These are phyloP conservation scores for Apostichopus californicus DNA, from an alignment of 35 echinoderm and acorn worm genomes.

Conservation along the genomic window DNA sequence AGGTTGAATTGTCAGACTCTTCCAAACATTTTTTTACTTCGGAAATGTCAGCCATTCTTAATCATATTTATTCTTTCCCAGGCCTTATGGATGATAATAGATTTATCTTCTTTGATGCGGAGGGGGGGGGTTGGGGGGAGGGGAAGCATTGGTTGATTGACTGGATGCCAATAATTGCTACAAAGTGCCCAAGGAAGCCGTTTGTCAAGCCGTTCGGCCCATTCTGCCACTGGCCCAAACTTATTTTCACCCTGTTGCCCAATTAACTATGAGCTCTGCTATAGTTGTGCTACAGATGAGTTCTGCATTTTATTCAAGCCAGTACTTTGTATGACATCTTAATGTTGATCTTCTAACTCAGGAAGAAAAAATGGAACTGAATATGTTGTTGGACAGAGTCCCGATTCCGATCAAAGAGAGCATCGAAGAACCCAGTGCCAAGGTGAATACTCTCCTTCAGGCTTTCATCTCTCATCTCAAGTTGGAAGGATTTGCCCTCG, in stretches of 20 bases:
- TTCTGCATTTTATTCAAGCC: neutral
- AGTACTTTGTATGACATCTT: neutral
- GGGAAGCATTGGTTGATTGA: too few species aligned
- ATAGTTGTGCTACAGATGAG: too few species aligned
- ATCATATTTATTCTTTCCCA: too few species aligned
- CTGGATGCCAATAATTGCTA: too few species aligned
- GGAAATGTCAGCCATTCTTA: neutral
- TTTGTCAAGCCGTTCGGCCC: too few species aligned
- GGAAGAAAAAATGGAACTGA: conserved; percentile 98
- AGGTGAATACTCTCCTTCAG: conserved; percentile 95
- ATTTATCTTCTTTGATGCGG: too few species aligned
- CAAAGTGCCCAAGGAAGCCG: too few species aligned
- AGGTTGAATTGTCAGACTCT: neutral
- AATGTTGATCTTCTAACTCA: conserved; percentile 4
- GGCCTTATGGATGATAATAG: too few species aligned
- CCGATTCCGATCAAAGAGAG: conserved; percentile 99
- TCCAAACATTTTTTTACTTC: neutral
- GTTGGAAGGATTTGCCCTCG: conserved; percentile 96
- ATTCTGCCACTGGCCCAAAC: too few species aligned
- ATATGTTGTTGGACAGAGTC: conserved; percentile 89
- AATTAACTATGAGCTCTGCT: too few species aligned
- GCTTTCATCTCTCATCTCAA: conserved; percentile 97
- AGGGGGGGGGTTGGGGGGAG: too few species aligned
- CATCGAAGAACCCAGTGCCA: conserved; percentile 98
- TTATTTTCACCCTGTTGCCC: too few species aligned